Percentiles rank a stretch among this genome's conserved stretches.
phyloP scores from a whole-genome alignment of 23 tunicate genomes.

The Trididemnum nubilum region DNA sequence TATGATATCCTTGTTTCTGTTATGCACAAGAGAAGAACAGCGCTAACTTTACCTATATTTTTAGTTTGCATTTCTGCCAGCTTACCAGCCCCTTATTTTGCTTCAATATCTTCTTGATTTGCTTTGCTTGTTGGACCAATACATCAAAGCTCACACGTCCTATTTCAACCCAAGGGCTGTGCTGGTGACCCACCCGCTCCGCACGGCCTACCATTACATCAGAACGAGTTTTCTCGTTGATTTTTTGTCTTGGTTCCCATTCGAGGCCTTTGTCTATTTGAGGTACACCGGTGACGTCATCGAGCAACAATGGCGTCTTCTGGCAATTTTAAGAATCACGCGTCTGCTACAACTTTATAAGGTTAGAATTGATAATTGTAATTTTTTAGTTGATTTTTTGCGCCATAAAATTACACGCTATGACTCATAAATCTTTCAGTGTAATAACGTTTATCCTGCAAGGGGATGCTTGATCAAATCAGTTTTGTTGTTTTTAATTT shows the following conservation, averaged over 20 bases:
- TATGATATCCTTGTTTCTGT: too few species aligned
- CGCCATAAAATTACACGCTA: too few species aligned
- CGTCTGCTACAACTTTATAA: constrained; percentile 59
- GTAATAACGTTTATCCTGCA: too few species aligned
- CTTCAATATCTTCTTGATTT: constrained; percentile 75
- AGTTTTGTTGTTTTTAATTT: too few species aligned
- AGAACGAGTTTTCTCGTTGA: constrained; percentile 63
- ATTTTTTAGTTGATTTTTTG: neutral
- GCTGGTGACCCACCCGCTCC: constrained; percentile 57
- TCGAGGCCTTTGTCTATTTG: constrained; percentile 51
- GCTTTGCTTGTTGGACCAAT: constrained; percentile 54
- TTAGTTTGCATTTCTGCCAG: constrained; percentile 72
- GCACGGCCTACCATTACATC: constrained; percentile 65
- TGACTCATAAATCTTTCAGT: too few species aligned
- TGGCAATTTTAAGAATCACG: constrained; percentile 59
- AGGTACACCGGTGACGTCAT: constrained; percentile 26
- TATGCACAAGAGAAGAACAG: too few species aligned
- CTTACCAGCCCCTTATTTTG: constrained; percentile 33
- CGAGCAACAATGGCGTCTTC: constrained; percentile 65
- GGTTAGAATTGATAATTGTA: constrained; percentile 34
- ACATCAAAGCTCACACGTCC: constrained; percentile 67
- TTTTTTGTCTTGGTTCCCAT: constrained; percentile 87
- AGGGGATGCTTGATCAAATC: too few species aligned
- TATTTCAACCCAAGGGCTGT: constrained; percentile 55
- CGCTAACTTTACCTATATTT: constrained; percentile 2